A percentile compares a stretch with the other conserved stretches of the same genome.
Evolutionary conservation across 2,797 vertebrate genomes (phyloP).

Genomic region (Peromyscus eremicus): DNA sequence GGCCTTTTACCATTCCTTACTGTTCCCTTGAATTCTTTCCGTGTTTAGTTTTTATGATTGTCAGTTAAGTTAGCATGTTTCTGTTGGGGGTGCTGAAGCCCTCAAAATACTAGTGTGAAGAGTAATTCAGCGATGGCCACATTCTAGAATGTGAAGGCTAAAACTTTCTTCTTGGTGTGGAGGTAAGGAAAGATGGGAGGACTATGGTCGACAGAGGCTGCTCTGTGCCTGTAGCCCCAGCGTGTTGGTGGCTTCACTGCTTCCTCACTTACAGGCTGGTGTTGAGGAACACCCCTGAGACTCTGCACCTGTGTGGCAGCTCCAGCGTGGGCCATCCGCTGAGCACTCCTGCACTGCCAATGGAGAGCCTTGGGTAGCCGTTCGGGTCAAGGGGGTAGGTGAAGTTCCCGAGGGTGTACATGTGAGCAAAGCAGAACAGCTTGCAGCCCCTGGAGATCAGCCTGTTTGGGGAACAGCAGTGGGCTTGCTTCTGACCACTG

Average conservation of each 20-base stretch:
- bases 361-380: background rate
- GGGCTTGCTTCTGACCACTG: rapidly evolving
- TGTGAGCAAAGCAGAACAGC: background rate
- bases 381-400: background rate
- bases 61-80: background rate
- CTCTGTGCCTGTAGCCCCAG: background rate
- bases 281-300: background rate
- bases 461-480: background rate
- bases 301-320: background rate
- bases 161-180: background rate
- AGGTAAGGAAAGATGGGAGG: too few species aligned
- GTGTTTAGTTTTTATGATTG: background rate
- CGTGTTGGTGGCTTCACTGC: background rate
- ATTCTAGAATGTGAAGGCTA: background rate
- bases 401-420: background rate
- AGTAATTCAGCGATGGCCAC: too few species aligned
- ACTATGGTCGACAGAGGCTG: rapidly evolving
- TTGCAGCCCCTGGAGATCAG: rapidly evolving
- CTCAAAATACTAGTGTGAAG: rapidly evolving
- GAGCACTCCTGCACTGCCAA: background rate
- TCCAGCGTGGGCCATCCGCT: background rate
- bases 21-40: background rate
- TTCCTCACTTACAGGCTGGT: background rate
- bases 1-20: background rate
- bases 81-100: background rate